Percentiles rank a stretch among this genome's conserved stretches.
These are phyloP conservation scores for Himantopus leucocephalus DNA, from an alignment of 2,113 vertebrate species.

Conservation along the genomic window DNA sequence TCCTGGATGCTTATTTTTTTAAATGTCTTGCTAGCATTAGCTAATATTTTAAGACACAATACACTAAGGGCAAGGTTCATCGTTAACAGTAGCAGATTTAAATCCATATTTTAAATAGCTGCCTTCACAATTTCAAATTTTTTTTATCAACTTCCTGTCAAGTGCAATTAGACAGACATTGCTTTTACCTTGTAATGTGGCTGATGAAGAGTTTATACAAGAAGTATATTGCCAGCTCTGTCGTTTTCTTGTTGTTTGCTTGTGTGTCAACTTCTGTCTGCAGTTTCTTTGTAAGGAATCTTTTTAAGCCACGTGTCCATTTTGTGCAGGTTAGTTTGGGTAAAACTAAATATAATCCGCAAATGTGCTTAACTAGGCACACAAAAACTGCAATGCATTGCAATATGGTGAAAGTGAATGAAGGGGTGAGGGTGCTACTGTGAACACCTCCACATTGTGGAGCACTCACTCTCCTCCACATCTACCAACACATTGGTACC, in stretches of 20 bases:
- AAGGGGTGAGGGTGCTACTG: background rate
- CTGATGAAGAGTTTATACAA: background rate
- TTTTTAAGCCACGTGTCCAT: background rate
- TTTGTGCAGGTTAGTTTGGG: background rate
- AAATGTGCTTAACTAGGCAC: background rate
- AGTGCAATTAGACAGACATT: background rate
- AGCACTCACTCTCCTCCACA: too few relatives aligned
- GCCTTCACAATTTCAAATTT: background rate
- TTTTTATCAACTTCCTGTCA: background rate
- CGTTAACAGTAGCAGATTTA: background rate
- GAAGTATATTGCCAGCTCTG: background rate
- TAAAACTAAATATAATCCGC: background rate
- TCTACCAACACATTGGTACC: background rate
- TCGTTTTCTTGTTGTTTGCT: background rate
- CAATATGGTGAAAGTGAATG: background rate
- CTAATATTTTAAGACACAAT: background rate
- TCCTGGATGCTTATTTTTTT: background rate
- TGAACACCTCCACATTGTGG: background rate
- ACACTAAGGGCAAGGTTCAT: background rate
- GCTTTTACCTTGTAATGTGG: background rate
- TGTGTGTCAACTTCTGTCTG: background rate
- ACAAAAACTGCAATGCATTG: background rate
- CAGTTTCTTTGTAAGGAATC: background rate
- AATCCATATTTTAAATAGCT: background rate
- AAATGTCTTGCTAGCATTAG: background rate